Percentiles rank a stretch among this genome's conserved stretches.
These are phyloP conservation scores for Lordiphosa collinella DNA, from an alignment of 1,140 invertebrate genomes.

Conservation along the genomic window DNA sequence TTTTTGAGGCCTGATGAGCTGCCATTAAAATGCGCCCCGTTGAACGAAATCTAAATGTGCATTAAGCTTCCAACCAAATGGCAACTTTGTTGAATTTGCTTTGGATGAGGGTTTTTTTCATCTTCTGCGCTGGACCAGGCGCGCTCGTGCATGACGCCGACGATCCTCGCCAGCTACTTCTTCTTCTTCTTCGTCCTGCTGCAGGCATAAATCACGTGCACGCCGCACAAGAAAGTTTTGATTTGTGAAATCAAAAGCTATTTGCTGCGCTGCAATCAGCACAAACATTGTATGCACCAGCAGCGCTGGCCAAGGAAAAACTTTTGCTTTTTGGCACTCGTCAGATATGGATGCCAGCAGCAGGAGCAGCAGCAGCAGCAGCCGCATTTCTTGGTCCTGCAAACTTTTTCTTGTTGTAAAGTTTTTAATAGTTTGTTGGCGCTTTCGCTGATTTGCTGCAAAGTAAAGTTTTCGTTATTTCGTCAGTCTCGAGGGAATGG, in stretches of 20 bases:
- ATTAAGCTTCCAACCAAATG: constrained; percentile 44
- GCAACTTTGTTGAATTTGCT: constrained; percentile 35
- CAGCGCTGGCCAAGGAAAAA: constrained; percentile 37
- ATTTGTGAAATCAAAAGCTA: constrained; percentile 80
- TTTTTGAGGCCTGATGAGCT: constrained; percentile 39
- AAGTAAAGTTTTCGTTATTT: constrained; percentile 58
- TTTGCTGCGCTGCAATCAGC: constrained; percentile 79
- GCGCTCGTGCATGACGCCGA: constrained; percentile 52
- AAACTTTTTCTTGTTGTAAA: constrained; percentile 75
- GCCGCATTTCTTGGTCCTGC: constrained; percentile 42
- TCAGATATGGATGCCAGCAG: constrained; percentile 70
- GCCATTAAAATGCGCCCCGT: constrained; percentile 43
- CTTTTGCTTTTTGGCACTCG: constrained; percentile 76
- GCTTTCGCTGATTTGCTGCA: constrained; percentile 73
- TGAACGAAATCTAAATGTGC: constrained; percentile 49
- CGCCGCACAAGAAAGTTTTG: constrained; percentile 76
- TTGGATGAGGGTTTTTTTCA: constrained; percentile 9
- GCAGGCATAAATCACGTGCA: constrained; percentile 79
- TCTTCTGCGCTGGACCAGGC: constrained; percentile 16
- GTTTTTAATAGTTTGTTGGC: constrained; percentile 76
- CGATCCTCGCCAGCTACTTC: constrained; percentile 28
- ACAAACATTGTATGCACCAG: constrained; percentile 76
- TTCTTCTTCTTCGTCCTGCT: constrained; percentile 31
- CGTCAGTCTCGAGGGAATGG: neutral
- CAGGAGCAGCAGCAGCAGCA: constrained; percentile 38